Evolutionary conservation across 1,140 invertebrate genomes (phyloP), one percentile per base, ranked within the genome.

Genomic region (Drosophila chauvacae): DNA sequence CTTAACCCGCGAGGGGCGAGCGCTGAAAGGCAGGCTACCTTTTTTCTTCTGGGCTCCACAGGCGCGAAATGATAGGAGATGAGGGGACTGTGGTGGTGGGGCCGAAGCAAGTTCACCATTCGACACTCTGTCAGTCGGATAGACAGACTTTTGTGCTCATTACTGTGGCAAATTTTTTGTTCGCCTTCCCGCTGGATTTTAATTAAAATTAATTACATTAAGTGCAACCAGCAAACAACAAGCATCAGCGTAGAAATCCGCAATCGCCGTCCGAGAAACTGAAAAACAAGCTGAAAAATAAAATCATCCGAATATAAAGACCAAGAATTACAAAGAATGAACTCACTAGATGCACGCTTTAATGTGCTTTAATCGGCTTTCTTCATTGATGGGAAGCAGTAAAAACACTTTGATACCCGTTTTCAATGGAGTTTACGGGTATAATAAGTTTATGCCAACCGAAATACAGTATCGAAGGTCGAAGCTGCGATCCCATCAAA

Each of bases 141-240:
- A 35, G 70, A 73, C 53, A 58, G 68, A 73, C 53, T 72, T 65
- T 44, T 65, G 56, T 85, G 78, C 85, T 86, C 86, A 80, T 90
- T 90, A 90, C 81, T 79, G 85, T 85, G 75, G 78, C 81, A 81
- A 81, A 75, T 79, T 80, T 81, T 81, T 75, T 90, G 48, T 81
- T 66, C 65, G 35, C 61, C 59, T 60, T 53, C 45, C 64, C 70
- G 81, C 65, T 86, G 83, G 81, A 80, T 90, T 90, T 90, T 90
- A 90, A 90, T 90, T 90, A 90, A 90, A 90, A 90, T 90, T 90
- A 90, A 90, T 90, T 90, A 90, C 86, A 90, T 90, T 90, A 90
- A 90, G 86, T 90, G 86, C 86, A 86, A 68, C 76, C 55, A 71
- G 72, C 77, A 90, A 90, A 90, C 81, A 90, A 77, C 84, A 83